Percentiles rank a stretch among this genome's conserved stretches.
Conservation (phyloP, 2,113 vertebrate species). For the Ceratotherium simum region DNA sequence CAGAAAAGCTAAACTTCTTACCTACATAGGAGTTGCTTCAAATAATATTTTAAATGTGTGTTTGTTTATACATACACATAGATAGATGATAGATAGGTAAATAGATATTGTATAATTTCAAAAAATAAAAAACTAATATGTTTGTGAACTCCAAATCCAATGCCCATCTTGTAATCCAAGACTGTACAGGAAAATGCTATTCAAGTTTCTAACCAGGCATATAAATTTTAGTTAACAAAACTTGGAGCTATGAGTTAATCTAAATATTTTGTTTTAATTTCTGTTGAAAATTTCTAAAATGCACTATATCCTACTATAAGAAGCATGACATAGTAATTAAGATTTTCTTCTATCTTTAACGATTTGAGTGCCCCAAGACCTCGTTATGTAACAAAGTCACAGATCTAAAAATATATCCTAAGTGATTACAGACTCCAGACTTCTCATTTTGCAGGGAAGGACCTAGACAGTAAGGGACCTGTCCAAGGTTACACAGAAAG, state of each 20-base stretch:
- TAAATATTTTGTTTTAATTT: slow-evolving; percentile 23
- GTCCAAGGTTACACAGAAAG: not conserved
- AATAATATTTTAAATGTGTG: slow-evolving; percentile 35
- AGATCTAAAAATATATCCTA: not conserved
- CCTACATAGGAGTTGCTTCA: not conserved
- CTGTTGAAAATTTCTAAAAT: slow-evolving; percentile 1
- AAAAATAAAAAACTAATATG: not conserved
- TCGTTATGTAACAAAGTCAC: not conserved
- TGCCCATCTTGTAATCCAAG: not conserved
- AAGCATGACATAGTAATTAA: not conserved
- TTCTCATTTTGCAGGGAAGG: not conserved
- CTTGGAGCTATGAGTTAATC: not conserved
- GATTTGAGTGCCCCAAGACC: not conserved
- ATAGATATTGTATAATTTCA: not conserved
- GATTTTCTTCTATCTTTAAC: not conserved
- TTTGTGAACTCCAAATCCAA: not conserved
- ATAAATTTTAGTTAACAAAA: not conserved
- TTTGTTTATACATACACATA: not conserved
- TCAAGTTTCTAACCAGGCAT: not conserved
- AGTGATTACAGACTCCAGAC: not conserved
- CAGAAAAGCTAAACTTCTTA: not conserved
- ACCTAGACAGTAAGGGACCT: not conserved
- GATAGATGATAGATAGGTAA: not conserved
- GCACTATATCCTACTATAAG: not conserved
- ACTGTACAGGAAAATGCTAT: not conserved